Evolutionary conservation across 2,797 vertebrate genomes (phyloP).

Genomic region (Anolis apletophallus): DNA sequence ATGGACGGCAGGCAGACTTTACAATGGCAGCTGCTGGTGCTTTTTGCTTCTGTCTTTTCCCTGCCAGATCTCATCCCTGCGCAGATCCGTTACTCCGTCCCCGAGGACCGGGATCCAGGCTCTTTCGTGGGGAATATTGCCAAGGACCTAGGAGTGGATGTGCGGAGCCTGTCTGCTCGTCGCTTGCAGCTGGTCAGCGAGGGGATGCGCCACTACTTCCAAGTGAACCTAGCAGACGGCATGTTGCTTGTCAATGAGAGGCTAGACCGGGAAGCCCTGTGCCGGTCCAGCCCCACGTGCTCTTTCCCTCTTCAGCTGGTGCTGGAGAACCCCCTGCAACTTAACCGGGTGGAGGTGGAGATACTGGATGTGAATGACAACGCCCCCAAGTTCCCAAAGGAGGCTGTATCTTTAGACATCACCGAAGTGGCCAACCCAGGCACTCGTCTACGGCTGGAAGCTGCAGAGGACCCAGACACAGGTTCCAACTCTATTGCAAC

Average conservation of each 20-base stretch:
- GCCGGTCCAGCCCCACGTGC: constrained; percentile 73
- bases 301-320: constrained; percentile 78
- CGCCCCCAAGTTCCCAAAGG: constrained; percentile 75
- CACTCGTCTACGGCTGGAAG: constrained; percentile 78
- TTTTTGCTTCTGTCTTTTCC: constrained; percentile 76
- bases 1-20: constrained; percentile 71
- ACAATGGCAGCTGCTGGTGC: constrained; percentile 85
- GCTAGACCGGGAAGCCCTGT: constrained; percentile 75
- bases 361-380: constrained; percentile 82
- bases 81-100: constrained; percentile 69
- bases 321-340: constrained; percentile 81
- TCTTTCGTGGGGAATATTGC: constrained; percentile 75
- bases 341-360: constrained; percentile 79
- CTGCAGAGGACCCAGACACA: constrained; percentile 79
- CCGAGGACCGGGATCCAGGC: constrained; percentile 74
- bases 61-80: constrained; percentile 62
- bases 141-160: constrained; percentile 75
- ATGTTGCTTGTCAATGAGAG: constrained; percentile 64
- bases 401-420: constrained; percentile 76
- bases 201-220: constrained; percentile 71
- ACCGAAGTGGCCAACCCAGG: constrained; percentile 79
- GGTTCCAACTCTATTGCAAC: constrained; percentile 76
- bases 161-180: constrained; percentile 66
- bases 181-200: constrained; percentile 76
- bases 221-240: constrained; percentile 69